These are phyloP conservation scores for Ormyrus pomaceus DNA, from an alignment of 2,888 invertebrate species.

Conservation along the genomic window DNA sequence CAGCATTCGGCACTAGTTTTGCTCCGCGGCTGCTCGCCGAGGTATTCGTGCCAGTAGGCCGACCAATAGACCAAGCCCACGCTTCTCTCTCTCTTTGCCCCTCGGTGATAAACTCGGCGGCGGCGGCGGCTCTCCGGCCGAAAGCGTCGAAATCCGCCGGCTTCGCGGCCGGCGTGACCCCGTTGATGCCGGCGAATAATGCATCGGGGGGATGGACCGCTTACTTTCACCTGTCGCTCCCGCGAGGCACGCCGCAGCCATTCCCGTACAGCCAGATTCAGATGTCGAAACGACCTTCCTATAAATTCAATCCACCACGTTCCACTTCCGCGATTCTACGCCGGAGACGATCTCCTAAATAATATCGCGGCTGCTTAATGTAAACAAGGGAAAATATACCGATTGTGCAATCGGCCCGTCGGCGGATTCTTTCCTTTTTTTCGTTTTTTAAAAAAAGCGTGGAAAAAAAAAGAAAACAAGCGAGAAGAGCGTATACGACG, in stretches of 20 bases:
- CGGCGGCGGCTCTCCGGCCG: too few relatives aligned
- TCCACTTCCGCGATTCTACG: too few relatives aligned
- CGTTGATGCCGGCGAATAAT: neutral
- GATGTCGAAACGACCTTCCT: too few relatives aligned
- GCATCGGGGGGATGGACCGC: neutral
- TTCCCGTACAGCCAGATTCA: too few relatives aligned
- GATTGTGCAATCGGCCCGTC: too few relatives aligned
- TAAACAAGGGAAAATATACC: too few relatives aligned
- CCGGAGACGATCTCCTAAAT: too few relatives aligned
- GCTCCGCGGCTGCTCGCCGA: neutral
- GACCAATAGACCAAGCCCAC: slow-evolving; percentile 70
- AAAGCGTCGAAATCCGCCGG: neutral
- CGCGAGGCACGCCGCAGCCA: too few relatives aligned
- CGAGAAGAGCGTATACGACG: neutral
- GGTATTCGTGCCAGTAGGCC: slow-evolving; percentile 73
- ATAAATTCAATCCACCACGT: too few relatives aligned
- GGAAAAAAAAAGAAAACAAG: slow-evolving; percentile 6
- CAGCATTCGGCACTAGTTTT: neutral
- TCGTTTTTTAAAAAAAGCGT: neutral
- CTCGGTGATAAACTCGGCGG: too few relatives aligned
- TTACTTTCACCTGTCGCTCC: slow-evolving; percentile 42
- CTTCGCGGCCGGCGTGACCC: neutral
- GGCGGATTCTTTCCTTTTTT: too few relatives aligned
- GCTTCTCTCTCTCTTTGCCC: neutral
- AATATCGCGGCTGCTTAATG: too few relatives aligned